phyloP scores from a whole-genome alignment of 2,797 vertebrate genomes.

The Oreochromis grahami region DNA sequence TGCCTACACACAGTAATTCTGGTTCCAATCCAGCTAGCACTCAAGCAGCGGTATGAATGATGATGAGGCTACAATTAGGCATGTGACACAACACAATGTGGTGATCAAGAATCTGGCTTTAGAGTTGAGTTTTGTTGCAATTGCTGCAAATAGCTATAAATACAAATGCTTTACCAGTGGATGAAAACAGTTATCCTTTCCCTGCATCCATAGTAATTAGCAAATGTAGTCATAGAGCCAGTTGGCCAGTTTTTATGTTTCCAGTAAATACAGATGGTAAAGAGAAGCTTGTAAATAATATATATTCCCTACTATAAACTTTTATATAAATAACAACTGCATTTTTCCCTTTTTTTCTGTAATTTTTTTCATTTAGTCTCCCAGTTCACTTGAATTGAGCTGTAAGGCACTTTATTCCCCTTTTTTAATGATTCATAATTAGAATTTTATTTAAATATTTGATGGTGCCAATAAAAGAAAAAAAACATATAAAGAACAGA shows the following conservation, averaged over 20 bases:
- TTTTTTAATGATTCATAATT: too few species aligned
- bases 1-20: not conserved
- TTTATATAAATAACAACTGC: not conserved
- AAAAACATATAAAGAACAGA: not conserved
- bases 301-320: not conserved
- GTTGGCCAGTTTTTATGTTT: not conserved
- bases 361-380: not conserved
- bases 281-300: not conserved
- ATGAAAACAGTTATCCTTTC: not conserved
- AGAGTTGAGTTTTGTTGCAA: not conserved
- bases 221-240: not conserved
- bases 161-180: not conserved
- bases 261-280: not conserved
- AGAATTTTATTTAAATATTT: too few species aligned
- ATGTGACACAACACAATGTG: not conserved
- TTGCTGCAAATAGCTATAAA: not conserved
- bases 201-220: not conserved
- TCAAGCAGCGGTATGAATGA: not conserved
- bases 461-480: too few species aligned
- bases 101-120: not conserved
- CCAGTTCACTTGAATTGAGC: not conserved
- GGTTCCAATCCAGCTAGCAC: not conserved
- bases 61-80: not conserved
- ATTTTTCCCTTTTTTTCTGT: not conserved
- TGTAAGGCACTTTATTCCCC: not conserved